Evolutionary conservation across 2,888 invertebrate genomes (phyloP), one percentile per base, ranked within the genome.

Genomic region (Drosophila eohydei): DNA sequence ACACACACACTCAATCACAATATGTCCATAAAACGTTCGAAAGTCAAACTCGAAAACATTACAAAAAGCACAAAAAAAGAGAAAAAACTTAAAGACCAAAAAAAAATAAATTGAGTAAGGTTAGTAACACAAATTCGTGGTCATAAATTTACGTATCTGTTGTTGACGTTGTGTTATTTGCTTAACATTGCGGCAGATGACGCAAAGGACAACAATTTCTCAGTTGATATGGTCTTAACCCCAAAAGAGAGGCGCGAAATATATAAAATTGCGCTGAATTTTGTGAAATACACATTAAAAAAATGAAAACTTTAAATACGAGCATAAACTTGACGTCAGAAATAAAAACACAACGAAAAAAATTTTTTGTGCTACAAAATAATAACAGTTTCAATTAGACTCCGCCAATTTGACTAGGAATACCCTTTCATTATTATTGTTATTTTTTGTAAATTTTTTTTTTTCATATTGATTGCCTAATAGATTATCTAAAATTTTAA

Each of bases 121-220:
- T 86, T 89, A 86, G 85, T 90, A 89, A 84, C 83, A 83, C 69
- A 70, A 72, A 83, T 71, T 90, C 87, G 89, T 80, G 81, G 87
- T 52, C 78, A 90, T 90, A 90, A 88, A 86, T 84, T 74, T 67
- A 73, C 70, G 74, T 78, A 51, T 78, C 60, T 67, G 58, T 36
- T 59, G 60, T 54, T 66, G 28, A 36, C 58, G 46, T 38, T 62
- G 32, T 36, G 21, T 51, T 61, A 71, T 44, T 50, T 90, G 87
- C 86, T 86, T 88, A 77, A 88, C 87, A 86, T 80, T 90, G 83
- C 50, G 59, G 54, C 64, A 51, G 71, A 80, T 84, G 84, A 84
- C 87, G 84, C 87, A 90, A 84, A 84, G 84, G 90, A 84, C 84
- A 71, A 86, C 71, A 66, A 72, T 77, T 81, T 82, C 60, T 43